These are phyloP conservation scores for Oreochromis aureus DNA, from an alignment of 2,113 vertebrate genomes.

Conservation along the genomic window DNA sequence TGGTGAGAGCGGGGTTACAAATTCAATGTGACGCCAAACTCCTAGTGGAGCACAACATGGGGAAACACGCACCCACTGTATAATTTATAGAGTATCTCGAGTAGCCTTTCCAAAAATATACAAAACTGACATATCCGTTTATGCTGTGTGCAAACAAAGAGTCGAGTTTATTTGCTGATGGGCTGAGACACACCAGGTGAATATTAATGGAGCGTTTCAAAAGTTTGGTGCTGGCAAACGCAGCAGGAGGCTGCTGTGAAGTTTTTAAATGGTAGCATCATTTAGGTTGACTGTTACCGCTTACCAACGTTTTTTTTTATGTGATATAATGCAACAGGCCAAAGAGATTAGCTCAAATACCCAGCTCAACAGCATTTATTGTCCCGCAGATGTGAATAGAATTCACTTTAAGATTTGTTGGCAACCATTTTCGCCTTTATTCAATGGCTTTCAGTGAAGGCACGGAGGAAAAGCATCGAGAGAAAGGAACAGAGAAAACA, in stretches of 20 bases:
- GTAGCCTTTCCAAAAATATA: neutral
- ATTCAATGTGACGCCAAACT: slow-evolving; percentile 27
- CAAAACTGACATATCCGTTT: neutral
- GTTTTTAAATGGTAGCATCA: neutral
- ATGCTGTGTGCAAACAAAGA: neutral
- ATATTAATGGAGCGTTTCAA: neutral
- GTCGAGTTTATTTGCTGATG: neutral
- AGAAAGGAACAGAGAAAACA: neutral
- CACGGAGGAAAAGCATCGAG: neutral
- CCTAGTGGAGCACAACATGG: neutral
- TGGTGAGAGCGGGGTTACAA: slow-evolving; percentile 17
- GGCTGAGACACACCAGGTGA: neutral
- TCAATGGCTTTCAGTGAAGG: neutral
- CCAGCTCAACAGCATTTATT: neutral
- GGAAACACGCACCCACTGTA: neutral
- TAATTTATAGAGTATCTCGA: neutral
- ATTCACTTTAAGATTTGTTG: neutral
- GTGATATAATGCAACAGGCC: neutral
- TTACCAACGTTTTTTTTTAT: neutral
- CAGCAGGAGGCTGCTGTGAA: neutral
- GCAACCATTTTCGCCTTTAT: neutral
- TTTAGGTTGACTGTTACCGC: neutral
- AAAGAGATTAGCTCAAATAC: neutral
- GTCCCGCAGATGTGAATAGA: neutral
- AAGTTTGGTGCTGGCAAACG: neutral